phyloP scores from a whole-genome alignment of 2,797 vertebrate species.

The Odontamblyopus rebecca region DNA sequence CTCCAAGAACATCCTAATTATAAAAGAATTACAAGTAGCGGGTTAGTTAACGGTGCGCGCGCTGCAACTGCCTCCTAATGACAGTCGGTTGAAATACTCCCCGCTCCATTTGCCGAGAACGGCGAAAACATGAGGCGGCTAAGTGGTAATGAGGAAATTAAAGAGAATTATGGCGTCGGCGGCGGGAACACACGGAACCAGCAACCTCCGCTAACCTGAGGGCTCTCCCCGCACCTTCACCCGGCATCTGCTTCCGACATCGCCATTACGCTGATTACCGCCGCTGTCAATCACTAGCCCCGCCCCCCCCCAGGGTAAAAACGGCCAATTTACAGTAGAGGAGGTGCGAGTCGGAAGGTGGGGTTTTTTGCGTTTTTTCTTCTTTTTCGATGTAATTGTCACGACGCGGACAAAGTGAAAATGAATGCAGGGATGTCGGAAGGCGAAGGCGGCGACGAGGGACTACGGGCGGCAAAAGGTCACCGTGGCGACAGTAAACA shows the following conservation, averaged over 20 bases:
- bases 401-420: conserved; percentile 25
- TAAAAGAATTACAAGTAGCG: conserved; percentile 11
- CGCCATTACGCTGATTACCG: conserved; percentile 70
- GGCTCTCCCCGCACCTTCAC: conserved; percentile 62
- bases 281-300: conserved; percentile 61
- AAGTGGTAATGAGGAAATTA: conserved; percentile 11
- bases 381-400: conserved; percentile 41
- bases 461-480: conserved; percentile 36
- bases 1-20: conserved; percentile 4
- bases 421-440: conserved; percentile 37
- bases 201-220: conserved; percentile 27
- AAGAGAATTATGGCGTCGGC: conserved; percentile 5
- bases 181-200: conserved; percentile 9
- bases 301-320: conserved; percentile 27
- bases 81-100: conserved; percentile 1
- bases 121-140: conserved; percentile 6
- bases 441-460: conserved; percentile 25
- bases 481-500: conserved; percentile 44
- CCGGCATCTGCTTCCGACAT: conserved; percentile 53
- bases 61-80: conserved; percentile 3
- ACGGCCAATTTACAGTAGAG: conserved; percentile 52
- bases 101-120: neutral
- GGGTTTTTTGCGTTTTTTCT: conserved; percentile 4
- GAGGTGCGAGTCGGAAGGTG: neutral
- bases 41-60: neutral